Evolutionary conservation across 1,140 invertebrate genomes (phyloP).

Genomic region (Sycophaga agraensis): DNA sequence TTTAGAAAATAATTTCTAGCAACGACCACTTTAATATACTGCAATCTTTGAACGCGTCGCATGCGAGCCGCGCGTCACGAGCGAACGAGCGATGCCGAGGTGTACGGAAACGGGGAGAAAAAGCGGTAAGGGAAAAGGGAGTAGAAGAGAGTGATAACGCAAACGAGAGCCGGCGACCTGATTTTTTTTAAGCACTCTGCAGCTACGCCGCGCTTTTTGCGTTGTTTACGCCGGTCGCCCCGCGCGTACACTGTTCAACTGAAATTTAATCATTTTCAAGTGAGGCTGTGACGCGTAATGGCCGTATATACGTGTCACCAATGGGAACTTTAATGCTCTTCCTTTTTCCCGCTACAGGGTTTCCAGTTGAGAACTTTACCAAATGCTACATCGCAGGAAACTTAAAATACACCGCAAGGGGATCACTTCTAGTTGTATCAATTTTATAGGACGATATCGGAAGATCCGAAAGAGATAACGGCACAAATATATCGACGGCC

Average conservation of each 20-base stretch:
- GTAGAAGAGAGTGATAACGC: conserved; percentile 25
- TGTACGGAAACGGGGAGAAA: neutral
- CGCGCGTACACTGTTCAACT: neutral
- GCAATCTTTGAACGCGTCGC: too few species aligned
- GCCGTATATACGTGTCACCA: neutral
- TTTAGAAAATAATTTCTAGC: too few species aligned
- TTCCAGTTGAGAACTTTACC: too few species aligned
- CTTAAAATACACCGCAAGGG: too few species aligned
- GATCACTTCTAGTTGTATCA: too few species aligned
- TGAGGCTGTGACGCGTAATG: neutral
- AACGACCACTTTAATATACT: too few species aligned
- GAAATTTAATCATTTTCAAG: conserved; percentile 25
- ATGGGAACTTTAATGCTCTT: neutral
- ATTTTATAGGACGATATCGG: too few species aligned
- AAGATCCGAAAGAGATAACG: too few species aligned
- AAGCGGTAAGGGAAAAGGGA: neutral
- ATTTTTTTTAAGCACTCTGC: conserved; percentile 14
- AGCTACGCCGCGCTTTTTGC: neutral
- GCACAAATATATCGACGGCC: too few species aligned
- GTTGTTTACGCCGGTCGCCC: neutral
- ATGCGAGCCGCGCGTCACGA: neutral
- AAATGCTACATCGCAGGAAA: too few species aligned
- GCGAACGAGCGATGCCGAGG: neutral
- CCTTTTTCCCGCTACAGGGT: too few species aligned
- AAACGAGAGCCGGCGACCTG: conserved; percentile 26